Evolutionary conservation across 2,113 vertebrate genomes (phyloP).

Genomic region (Shinisaurus crocodilurus): DNA sequence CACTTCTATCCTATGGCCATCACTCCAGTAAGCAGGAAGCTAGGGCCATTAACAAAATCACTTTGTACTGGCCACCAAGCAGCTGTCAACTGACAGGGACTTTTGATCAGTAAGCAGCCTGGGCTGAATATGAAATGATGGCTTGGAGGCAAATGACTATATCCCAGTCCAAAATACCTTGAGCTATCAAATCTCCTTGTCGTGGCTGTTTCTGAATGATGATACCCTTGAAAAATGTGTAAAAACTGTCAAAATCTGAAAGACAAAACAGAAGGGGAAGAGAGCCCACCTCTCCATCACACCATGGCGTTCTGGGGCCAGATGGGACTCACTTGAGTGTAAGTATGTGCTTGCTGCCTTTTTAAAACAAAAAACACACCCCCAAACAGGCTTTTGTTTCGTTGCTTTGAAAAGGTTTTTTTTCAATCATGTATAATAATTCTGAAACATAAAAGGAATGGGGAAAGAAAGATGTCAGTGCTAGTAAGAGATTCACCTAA

Average conservation of each 20-base stretch:
- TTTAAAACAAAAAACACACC: conserved; percentile 56
- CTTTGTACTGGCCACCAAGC: conserved; percentile 8
- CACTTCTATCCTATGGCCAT: conserved; percentile 11
- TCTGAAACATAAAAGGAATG: conserved; percentile 43
- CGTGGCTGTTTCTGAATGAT: conserved; percentile 42
- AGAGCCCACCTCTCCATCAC: conserved; percentile 58
- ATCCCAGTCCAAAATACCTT: conserved; percentile 39
- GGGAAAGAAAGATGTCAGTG: conserved; percentile 53
- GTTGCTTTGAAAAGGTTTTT: conserved; percentile 42
- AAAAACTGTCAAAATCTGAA: conserved; percentile 49
- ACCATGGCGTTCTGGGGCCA: conserved; percentile 31
- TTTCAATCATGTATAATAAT: conserved; percentile 58
- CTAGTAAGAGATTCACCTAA: conserved; percentile 34
- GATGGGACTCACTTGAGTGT: conserved; percentile 53
- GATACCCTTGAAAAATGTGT: conserved; percentile 57
- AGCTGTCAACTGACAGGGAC: conserved; percentile 32
- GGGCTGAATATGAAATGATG: conserved; percentile 52
- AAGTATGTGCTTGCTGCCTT: conserved; percentile 43
- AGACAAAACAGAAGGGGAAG: conserved; percentile 53
- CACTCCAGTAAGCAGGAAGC: conserved; percentile 31
- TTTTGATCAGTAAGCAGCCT: conserved; percentile 38
- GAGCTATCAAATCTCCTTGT: not conserved
- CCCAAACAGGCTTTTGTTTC: conserved; percentile 51
- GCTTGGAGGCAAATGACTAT: conserved; percentile 47
- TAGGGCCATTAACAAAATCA: conserved; percentile 38